Conservation (phyloP, 2,113 vertebrate genomes). For the Strix uralensis region DNA sequence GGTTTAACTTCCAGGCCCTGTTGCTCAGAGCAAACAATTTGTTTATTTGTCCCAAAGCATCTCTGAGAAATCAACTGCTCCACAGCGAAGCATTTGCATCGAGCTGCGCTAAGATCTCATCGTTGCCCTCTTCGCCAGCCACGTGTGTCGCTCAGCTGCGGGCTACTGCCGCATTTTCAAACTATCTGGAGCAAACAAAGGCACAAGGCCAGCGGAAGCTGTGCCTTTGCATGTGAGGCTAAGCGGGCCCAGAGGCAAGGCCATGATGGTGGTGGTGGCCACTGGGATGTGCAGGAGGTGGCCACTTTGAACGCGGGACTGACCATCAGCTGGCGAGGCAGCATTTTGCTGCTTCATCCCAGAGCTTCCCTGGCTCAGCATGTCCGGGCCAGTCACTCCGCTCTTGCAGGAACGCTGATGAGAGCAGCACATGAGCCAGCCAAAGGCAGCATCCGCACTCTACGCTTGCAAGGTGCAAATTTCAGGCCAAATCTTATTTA, state of each 20-base stretch:
- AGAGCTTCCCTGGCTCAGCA: neutral
- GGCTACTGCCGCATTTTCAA: neutral
- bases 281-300: fast-evolving
- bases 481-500: neutral
- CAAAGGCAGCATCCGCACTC: neutral
- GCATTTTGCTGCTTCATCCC: neutral
- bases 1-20: neutral
- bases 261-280: neutral
- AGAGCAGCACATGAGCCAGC: neutral
- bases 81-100: neutral
- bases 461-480: neutral
- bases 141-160: neutral
- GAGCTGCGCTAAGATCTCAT: neutral
- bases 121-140: neutral
- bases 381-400: fast-evolving
- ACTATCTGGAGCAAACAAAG: neutral
- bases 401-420: neutral
- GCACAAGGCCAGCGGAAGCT: neutral
- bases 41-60: neutral
- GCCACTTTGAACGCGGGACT: neutral
- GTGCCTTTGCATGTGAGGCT: neutral
- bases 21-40: neutral
- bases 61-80: neutral
- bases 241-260: neutral
- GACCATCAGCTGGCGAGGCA: neutral